Evolutionary conservation across 1,140 invertebrate species (phyloP), one percentile per base, ranked within the genome.

Genomic region (Lasaia peninsularis): DNA sequence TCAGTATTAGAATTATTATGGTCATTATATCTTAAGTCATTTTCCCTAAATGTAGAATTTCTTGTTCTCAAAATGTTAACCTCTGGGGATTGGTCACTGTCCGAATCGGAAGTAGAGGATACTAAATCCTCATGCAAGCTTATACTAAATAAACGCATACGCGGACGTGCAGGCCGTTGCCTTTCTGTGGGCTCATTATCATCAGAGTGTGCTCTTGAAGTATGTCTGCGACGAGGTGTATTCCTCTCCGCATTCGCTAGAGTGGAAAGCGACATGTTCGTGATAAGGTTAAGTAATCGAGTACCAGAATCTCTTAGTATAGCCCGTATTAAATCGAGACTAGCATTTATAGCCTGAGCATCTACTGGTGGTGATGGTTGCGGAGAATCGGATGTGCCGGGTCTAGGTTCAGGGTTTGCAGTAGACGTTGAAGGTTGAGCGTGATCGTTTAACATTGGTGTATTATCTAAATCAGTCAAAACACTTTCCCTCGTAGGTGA

Each of bases 251-350:
- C 71, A 37, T 68, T 75, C 6, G 73, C 73, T 21, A 88, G 40
- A 5, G 74, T 84, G 6, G 80, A 78, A 28, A 80, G 33, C 2
- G 83, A 86, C 78, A 88, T 87, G 31, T 86, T 81, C 0, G 86
- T 86, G 24, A 90, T 88, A 28, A 89, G 67, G 62, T 89, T 87
- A 24, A 90, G 68, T 3, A 90, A 63, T 49, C 86, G 75, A 12
- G 82, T 86, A n/a, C 88, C 86, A 5, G 88, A 90, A 71, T 88
- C 87, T 61, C 87, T 73, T n/a, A 90, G 64, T 48, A 89, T 88
- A 55, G 85, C 83, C 11, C 86, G 72, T 49, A 90, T 89, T 37
- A 86, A 67, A 58, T 89, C 81, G 7, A 90, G 69, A 56, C 86
- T 88, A 58, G 88, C 79, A 52, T 81, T 83, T 24, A 86, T 83